phyloP scores from a whole-genome alignment of 2,113 vertebrate genomes.

The Shinisaurus crocodilurus region DNA sequence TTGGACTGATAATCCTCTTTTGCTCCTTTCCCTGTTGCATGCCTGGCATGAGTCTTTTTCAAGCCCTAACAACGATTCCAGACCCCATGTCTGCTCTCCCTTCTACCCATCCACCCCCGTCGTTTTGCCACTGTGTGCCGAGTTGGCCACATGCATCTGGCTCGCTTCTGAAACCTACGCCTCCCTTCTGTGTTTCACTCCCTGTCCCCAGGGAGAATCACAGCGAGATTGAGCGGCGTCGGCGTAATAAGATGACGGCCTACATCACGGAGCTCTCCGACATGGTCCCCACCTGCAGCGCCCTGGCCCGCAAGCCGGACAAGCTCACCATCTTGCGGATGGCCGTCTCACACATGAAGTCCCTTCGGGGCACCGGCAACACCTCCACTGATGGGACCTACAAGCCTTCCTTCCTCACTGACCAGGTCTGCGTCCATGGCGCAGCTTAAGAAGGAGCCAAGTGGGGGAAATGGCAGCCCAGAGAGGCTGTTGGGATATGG shows the following conservation, averaged over 20 bases:
- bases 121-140: constrained; percentile 49
- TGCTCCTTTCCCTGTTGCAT: constrained; percentile 58
- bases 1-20: neutral
- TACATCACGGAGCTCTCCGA: constrained; percentile 91
- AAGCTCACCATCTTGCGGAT: constrained; percentile 98
- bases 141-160: neutral
- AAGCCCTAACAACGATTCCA: neutral
- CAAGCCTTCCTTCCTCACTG: constrained; percentile 96
- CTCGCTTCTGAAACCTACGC: neutral
- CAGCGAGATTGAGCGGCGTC: constrained; percentile 83
- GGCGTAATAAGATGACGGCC: constrained; percentile 86
- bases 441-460: no score
- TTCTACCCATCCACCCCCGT: neutral
- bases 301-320: constrained; percentile 96
- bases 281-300: constrained; percentile 98
- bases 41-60: constrained; percentile 66
- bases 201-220: constrained; percentile 79
- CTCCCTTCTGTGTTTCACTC: constrained; percentile 2
- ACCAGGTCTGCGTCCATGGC: constrained; percentile 81
- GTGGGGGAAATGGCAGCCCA: neutral
- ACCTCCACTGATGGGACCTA: constrained; percentile 91
- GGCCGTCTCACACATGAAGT: constrained; percentile 99
- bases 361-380: constrained; percentile 90
- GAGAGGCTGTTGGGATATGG: neutral
- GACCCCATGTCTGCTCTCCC: neutral